A percentile compares a stretch with the other conserved stretches of the same genome.
These are phyloP conservation scores for Halichoeres trimaculatus DNA, from an alignment of 2,113 vertebrate species.

Conservation along the genomic window DNA sequence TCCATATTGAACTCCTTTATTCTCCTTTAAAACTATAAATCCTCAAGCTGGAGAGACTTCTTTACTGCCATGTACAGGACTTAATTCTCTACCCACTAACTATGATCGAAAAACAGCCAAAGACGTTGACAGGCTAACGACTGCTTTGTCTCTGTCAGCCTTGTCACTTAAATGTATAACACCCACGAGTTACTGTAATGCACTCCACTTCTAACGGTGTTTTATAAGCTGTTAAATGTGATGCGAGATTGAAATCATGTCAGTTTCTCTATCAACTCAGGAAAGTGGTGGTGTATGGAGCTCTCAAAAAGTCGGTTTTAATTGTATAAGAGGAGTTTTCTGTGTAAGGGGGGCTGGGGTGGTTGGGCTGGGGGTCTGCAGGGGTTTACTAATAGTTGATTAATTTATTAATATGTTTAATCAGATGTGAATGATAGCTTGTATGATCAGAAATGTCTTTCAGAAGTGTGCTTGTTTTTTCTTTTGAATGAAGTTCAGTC, in stretches of 20 bases:
- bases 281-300: conserved; percentile 21
- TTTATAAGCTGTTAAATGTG: conserved; percentile 26
- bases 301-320: conserved; percentile 33
- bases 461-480: conserved; percentile 22
- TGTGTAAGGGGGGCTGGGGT: not conserved
- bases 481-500: conserved; percentile 13
- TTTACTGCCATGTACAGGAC: not conserved
- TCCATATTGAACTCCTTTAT: not conserved
- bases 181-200: conserved; percentile 20
- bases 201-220: conserved; percentile 45
- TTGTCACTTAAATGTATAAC: conserved; percentile 6
- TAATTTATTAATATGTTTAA: conserved; percentile 75
- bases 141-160: not conserved
- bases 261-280: conserved; percentile 32
- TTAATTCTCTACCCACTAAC: not conserved
- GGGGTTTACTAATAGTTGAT: conserved; percentile 37
- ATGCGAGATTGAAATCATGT: conserved; percentile 26
- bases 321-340: not conserved
- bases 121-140: conserved; percentile 9
- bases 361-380: not conserved
- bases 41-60: conserved; percentile 5
- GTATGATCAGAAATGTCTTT: conserved; percentile 29
- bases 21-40: not conserved
- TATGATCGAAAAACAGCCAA: conserved; percentile 11
- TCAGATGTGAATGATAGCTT: conserved; percentile 61